These are phyloP conservation scores for Exephanes ischioxanthus DNA, from an alignment of 2,888 invertebrate species.

Conservation along the genomic window DNA sequence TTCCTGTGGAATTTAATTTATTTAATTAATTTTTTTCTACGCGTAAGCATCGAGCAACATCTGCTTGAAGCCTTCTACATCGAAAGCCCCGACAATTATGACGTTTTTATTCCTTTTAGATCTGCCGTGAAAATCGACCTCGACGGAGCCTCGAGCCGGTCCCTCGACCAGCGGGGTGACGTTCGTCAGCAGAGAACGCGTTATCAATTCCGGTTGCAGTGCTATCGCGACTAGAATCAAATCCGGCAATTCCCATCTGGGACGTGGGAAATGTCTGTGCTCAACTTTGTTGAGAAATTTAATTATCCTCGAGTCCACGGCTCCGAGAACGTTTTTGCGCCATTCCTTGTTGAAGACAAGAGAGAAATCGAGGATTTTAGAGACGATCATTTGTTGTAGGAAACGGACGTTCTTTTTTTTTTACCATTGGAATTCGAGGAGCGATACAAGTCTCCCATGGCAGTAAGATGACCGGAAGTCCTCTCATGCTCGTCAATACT, in stretches of 20 bases:
- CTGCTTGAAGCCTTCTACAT: slow-evolving; percentile 61
- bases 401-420: slow-evolving; percentile 23
- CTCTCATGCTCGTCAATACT: slow-evolving; percentile 83
- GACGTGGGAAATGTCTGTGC: slow-evolving; percentile 67
- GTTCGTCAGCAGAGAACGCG: slow-evolving; percentile 61
- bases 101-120: slow-evolving; percentile 67
- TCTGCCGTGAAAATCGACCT: slow-evolving; percentile 74
- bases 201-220: slow-evolving; percentile 73
- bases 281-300: slow-evolving; percentile 86
- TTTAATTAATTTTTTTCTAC: slow-evolving; percentile 1
- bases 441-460: slow-evolving; percentile 86
- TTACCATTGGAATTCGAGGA: slow-evolving; percentile 76
- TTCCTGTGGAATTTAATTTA: neutral
- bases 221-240: slow-evolving; percentile 72
- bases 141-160: slow-evolving; percentile 72
- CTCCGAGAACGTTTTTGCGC: slow-evolving; percentile 81
- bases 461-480: slow-evolving; percentile 83
- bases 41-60: slow-evolving; percentile 60
- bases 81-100: slow-evolving; percentile 68
- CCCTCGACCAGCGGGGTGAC: slow-evolving; percentile 74
- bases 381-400: no score
- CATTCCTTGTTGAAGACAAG: slow-evolving; percentile 13
- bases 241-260: slow-evolving; percentile 76
- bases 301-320: slow-evolving; percentile 82
- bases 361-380: no score